Evolutionary conservation across 2,113 vertebrate species (phyloP), one percentile per base, ranked within the genome.

Genomic region (Calidris pygmaea): DNA sequence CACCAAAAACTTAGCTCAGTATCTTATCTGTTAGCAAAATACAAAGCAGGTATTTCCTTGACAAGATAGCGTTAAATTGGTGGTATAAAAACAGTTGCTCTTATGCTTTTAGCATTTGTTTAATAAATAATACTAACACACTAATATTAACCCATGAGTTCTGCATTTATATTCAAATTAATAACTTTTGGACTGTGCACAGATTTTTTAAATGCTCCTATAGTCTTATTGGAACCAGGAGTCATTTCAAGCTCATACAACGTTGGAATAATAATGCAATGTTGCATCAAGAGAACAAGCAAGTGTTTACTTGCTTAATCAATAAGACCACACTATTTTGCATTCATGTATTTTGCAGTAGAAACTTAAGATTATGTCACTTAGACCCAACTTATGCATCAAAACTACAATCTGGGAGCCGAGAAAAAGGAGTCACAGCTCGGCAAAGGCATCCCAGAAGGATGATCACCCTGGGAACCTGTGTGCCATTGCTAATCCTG

Each of bases 21-120:
- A 62, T 23, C n/a, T 27, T 48, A 37, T 12, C 35, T 50, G 80
- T 19, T 30, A 34, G 50, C 56, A 85, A 85, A 66, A 43, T 12
- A 53, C 30, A 80, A 68, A 63, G 17, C 5, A 78, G 11, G 2
- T 59, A 43, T 21, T 71, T 37, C 32, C 18, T 39, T 47, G 20
- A 74, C 27, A 62, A 80, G 23, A 73, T 0, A 37, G 8, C 0
- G 0, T 15, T 79, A 13, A 50, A 78, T 16, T 74, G 3, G 37
- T 41, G 12, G 7, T n/a, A 89, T 20, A 70, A 87, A 74, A 86
- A 1, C 32, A 77, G 39, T 30, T 63, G 30, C 39, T 77, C 27
- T 65, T 77, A 43, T 11, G 2, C n/a, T 37, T 94, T 77, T 15
- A 55, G 19, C 11, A 7, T 30, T 55, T 29, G 6, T 58, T 77